Percentiles rank a stretch among this genome's conserved stretches.
These are phyloP conservation scores for Drosophila mulleri DNA, from an alignment of 2,888 invertebrate genomes.

Conservation along the genomic window DNA sequence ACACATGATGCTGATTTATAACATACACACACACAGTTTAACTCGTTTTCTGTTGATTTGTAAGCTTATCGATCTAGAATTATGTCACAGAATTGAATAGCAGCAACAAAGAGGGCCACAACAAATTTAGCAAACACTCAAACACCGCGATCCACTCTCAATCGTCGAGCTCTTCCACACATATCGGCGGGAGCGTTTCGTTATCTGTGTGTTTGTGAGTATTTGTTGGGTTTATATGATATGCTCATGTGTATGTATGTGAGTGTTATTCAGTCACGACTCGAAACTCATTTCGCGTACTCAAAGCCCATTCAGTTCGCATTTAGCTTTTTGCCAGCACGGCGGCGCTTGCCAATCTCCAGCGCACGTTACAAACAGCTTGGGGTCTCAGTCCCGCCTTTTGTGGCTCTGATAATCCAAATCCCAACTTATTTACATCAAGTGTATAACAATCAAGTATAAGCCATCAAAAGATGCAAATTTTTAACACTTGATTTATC, in stretches of 20 bases:
- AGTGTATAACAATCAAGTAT: neutral
- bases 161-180: slow-evolving; percentile 37
- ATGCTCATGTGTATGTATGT: slow-evolving; percentile 21
- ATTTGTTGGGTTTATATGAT: slow-evolving; percentile 8
- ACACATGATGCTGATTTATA: slow-evolving; percentile 20
- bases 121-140: slow-evolving; percentile 36
- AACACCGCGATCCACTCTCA: slow-evolving; percentile 45
- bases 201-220: slow-evolving; percentile 50
- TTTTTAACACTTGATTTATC: slow-evolving; percentile 13
- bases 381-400: slow-evolving; percentile 21
- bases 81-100: slow-evolving; percentile 37
- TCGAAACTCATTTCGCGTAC: slow-evolving; percentile 52
- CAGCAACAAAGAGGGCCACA: neutral
- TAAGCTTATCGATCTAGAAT: slow-evolving; percentile 40
- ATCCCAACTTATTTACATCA: neutral
- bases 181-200: slow-evolving; percentile 39
- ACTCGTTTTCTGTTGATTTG: slow-evolving; percentile 17
- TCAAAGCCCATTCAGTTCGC: slow-evolving; percentile 58
- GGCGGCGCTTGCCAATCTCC: slow-evolving; percentile 55
- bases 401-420: slow-evolving; percentile 16
- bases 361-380: slow-evolving; percentile 22
- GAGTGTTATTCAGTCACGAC: slow-evolving; percentile 50
- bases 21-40: neutral
- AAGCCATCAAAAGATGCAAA: slow-evolving; percentile 24
- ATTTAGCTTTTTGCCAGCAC: slow-evolving; percentile 72